phyloP scores from a whole-genome alignment of 23 tunicate genomes.

The Phallusia fumigata region DNA sequence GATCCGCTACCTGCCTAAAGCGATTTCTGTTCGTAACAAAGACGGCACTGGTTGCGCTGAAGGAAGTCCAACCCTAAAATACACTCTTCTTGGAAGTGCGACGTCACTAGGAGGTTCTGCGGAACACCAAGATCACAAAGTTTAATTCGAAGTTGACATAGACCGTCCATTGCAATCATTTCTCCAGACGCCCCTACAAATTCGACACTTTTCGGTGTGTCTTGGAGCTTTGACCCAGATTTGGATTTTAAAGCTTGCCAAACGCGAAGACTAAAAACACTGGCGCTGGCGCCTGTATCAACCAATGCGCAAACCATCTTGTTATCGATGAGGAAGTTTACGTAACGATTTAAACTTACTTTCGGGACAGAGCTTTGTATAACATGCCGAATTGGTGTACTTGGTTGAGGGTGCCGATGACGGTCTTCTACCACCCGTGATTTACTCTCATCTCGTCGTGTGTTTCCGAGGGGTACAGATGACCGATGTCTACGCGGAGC shows the following conservation, averaged over 20 bases:
- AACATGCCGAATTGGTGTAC: too few relatives aligned
- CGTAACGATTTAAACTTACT: not conserved
- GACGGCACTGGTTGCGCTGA: not conserved
- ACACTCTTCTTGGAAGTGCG: not conserved
- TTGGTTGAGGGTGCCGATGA: too few relatives aligned
- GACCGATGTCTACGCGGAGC: too few relatives aligned
- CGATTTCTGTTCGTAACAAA: not conserved
- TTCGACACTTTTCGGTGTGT: not conserved
- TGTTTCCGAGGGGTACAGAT: too few relatives aligned
- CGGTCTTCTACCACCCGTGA: too few relatives aligned
- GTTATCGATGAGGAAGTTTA: not conserved
- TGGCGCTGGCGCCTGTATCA: not conserved
- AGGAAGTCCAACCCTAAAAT: slow-evolving; percentile 15
- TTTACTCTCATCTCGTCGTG: too few relatives aligned
- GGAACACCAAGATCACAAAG: not conserved
- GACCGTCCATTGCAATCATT: not conserved
- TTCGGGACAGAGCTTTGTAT: too few relatives aligned
- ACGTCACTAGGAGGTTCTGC: not conserved
- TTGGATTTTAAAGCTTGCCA: not conserved
- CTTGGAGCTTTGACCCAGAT: not conserved
- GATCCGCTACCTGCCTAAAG: not conserved
- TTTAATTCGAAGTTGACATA: not conserved
- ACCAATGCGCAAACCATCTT: slow-evolving; percentile 18
- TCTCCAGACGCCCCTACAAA: not conserved
- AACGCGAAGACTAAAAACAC: not conserved